phyloP scores from a whole-genome alignment of 2,113 vertebrate genomes.

The Sylvietta virens region DNA sequence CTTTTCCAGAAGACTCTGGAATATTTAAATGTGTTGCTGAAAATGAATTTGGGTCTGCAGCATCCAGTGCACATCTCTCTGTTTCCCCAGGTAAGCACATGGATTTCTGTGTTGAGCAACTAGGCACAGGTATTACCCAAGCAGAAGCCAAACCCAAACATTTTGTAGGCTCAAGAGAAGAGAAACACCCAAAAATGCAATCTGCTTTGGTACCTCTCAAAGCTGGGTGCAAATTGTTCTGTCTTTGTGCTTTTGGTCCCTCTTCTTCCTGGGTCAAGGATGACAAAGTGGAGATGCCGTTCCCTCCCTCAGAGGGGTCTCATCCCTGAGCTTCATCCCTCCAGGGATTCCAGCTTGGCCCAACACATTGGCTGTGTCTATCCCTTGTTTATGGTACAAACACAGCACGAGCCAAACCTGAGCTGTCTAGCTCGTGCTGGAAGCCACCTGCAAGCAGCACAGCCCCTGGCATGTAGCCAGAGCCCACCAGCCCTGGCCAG shows the following conservation, averaged over 20 bases:
- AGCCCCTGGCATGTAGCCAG: background rate
- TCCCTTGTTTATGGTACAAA: background rate
- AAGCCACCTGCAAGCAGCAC: background rate
- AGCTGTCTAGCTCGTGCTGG: background rate
- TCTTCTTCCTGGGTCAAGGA: background rate
- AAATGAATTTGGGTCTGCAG: slow-evolving; percentile 78
- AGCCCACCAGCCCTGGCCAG: background rate
- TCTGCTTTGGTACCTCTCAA: background rate
- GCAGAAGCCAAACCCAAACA: background rate
- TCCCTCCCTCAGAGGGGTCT: background rate
- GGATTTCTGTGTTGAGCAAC: background rate
- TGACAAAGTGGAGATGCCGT: background rate
- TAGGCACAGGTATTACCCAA: background rate
- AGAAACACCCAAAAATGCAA: background rate
- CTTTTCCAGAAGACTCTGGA: slow-evolving; percentile 86
- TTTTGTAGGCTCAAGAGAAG: background rate
- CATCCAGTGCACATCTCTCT: slow-evolving; percentile 78
- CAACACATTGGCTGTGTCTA: background rate
- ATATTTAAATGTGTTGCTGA: slow-evolving; percentile 84
- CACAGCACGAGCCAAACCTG: background rate
- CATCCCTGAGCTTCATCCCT: background rate
- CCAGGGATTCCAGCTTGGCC: background rate
- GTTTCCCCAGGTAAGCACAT: slow-evolving; percentile 76
- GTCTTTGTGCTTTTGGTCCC: background rate
- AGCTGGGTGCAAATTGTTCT: background rate